Percentiles rank a stretch among this genome's conserved stretches.
Conservation (phyloP, 2,797 vertebrate genomes). For the Hydrophis major region DNA sequence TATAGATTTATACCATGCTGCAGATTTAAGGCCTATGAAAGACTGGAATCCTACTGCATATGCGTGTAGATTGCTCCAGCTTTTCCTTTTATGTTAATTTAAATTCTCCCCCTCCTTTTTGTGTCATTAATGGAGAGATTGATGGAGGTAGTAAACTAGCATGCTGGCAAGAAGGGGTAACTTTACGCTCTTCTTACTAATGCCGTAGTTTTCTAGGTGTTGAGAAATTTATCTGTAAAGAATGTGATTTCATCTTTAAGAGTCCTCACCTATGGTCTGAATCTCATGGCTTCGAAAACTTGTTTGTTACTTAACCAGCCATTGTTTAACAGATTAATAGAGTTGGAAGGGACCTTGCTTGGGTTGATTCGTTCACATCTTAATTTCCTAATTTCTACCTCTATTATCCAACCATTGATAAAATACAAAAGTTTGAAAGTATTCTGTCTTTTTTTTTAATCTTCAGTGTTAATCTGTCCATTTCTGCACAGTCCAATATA, state of each 20-base stretch:
- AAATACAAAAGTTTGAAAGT: too few relatives aligned
- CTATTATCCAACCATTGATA: too few relatives aligned
- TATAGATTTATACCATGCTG: conserved; percentile 10
- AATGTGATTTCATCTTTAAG: not conserved
- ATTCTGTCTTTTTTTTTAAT: too few relatives aligned
- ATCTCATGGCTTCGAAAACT: not conserved
- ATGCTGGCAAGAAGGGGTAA: not conserved
- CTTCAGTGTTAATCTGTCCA: too few relatives aligned
- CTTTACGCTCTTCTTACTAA: not conserved
- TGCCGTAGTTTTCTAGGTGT: not conserved
- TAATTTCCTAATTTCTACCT: too few relatives aligned
- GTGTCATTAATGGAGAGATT: not conserved
- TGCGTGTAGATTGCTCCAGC: not conserved
- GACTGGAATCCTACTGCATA: not conserved
- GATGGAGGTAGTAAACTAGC: not conserved
- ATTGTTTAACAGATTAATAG: not conserved
- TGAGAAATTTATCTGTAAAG: not conserved
- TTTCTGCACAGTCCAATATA: too few relatives aligned
- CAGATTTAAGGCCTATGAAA: not conserved
- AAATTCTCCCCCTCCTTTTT: not conserved
- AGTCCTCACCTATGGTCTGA: not conserved
- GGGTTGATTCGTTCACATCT: too few relatives aligned
- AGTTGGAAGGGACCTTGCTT: too few relatives aligned
- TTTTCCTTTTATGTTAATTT: not conserved
- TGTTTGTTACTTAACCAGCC: not conserved